phyloP scores from a whole-genome alignment of 2,797 vertebrate species.

The Gadopsis bispinosus region DNA sequence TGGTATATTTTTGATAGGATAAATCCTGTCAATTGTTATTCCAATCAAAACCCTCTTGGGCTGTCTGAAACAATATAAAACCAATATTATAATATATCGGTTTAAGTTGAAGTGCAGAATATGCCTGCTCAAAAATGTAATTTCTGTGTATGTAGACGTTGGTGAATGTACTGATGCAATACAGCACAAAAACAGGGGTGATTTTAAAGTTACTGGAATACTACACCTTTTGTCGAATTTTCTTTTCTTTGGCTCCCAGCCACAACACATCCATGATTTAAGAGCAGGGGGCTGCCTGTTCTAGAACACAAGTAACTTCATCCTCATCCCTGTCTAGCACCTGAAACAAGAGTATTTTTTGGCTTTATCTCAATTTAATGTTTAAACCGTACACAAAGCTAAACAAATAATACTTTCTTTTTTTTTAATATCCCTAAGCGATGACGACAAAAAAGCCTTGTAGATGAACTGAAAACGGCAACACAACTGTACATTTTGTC shows the following conservation, averaged over 20 bases:
- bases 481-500: slow-evolving; percentile 78
- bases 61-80: slow-evolving; percentile 43
- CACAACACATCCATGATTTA: slow-evolving; percentile 35
- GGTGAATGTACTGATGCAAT: slow-evolving; percentile 80
- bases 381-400: slow-evolving; percentile 44
- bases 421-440: slow-evolving; percentile 16
- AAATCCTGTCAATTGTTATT: slow-evolving; percentile 29
- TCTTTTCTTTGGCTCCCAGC: slow-evolving; percentile 24
- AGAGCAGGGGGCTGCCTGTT: slow-evolving; percentile 23
- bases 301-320: slow-evolving; percentile 49
- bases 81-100: slow-evolving; percentile 26
- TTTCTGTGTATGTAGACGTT: slow-evolving; percentile 70
- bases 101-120: slow-evolving; percentile 55
- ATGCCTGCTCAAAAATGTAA: slow-evolving; percentile 54
- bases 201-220: slow-evolving; percentile 55
- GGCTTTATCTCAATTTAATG: slow-evolving; percentile 50
- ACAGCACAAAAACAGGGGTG: slow-evolving; percentile 74
- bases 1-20: slow-evolving; percentile 64
- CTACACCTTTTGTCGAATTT: slow-evolving; percentile 7
- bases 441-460: slow-evolving; percentile 40
- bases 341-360: slow-evolving; percentile 50
- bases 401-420: slow-evolving; percentile 55
- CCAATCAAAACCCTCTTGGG: slow-evolving; percentile 24
- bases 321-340: slow-evolving; percentile 59
- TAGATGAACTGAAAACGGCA: slow-evolving; percentile 70